A percentile compares a stretch with the other conserved stretches of the same genome.
phyloP scores from a whole-genome alignment of 2,113 vertebrate species.

The Vulpes vulpes region DNA sequence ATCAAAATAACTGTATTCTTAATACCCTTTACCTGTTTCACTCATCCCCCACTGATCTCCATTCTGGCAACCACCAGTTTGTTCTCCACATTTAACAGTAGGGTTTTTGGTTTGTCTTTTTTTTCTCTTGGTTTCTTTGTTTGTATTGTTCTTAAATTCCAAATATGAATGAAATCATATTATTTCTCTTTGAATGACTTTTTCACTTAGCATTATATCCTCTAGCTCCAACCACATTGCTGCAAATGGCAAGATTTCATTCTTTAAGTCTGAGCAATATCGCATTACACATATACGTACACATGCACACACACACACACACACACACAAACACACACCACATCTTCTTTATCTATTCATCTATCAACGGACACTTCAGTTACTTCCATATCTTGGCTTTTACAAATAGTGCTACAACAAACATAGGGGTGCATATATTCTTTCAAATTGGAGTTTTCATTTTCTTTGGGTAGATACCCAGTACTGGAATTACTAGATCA shows the following conservation, averaged over 20 bases:
- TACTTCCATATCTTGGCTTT: background rate
- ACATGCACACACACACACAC: too few species aligned
- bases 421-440: background rate
- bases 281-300: background rate
- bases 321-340: too few species aligned
- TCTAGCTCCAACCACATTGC: background rate
- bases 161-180: background rate
- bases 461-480: background rate
- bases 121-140: background rate
- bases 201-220: background rate
- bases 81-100: too few species aligned
- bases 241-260: background rate
- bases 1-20: background rate
- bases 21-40: background rate
- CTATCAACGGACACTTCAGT: background rate
- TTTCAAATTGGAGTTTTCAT: background rate
- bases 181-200: background rate
- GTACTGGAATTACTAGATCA: background rate
- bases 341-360: background rate
- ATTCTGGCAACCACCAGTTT: too few species aligned
- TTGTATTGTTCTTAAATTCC: background rate
- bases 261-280: background rate
- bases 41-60: too few species aligned
- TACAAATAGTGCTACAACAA: background rate
- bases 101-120: too few species aligned